Percentiles rank a stretch among this genome's conserved stretches.
Evolutionary conservation across 1,140 invertebrate genomes (phyloP).

Genomic region (Megalonaias nervosa): DNA sequence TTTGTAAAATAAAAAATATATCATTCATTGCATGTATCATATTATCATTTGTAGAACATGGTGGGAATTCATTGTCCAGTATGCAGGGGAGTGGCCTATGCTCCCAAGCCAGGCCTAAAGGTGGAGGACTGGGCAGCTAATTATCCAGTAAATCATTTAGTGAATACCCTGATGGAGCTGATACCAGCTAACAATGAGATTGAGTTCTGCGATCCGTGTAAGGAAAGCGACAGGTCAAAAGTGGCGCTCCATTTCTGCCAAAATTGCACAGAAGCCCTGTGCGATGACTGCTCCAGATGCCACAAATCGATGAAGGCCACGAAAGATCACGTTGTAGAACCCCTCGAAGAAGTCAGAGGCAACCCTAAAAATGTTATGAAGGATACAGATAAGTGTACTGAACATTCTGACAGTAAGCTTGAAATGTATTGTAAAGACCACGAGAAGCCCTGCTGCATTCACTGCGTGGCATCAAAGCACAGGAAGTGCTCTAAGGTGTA

Average conservation of each 20-base stretch:
- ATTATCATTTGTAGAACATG: too few relatives aligned
- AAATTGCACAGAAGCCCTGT: conserved; percentile 25
- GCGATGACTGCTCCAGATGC: conserved; percentile 33
- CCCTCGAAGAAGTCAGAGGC: conserved; percentile 32
- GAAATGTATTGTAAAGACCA: conserved; percentile 37
- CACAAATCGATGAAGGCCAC: conserved; percentile 36
- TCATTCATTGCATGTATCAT: too few relatives aligned
- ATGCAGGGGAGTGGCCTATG: conserved; percentile 20
- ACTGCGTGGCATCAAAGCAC: conserved; percentile 29
- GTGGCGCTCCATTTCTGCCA: conserved; percentile 29
- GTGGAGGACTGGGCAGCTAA: conserved; percentile 28
- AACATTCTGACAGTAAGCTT: conserved; percentile 24
- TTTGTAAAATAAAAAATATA: too few relatives aligned
- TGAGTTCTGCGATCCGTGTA: conserved; percentile 36
- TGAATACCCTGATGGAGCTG: conserved; percentile 33
- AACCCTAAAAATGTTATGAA: conserved; percentile 25
- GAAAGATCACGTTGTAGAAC: conserved; percentile 22
- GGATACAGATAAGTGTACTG: conserved; percentile 18
- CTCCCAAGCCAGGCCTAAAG: conserved; percentile 26
- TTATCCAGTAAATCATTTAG: conserved; percentile 32
- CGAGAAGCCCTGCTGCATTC: conserved; percentile 27
- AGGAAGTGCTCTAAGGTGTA: conserved; percentile 23
- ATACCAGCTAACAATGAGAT: conserved; percentile 17
- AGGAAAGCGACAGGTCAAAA: conserved; percentile 30
- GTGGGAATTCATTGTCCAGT: conserved; percentile 27